Evolutionary conservation across 2,113 vertebrate genomes (phyloP).

Genomic region (Gallinago paraguaiae): DNA sequence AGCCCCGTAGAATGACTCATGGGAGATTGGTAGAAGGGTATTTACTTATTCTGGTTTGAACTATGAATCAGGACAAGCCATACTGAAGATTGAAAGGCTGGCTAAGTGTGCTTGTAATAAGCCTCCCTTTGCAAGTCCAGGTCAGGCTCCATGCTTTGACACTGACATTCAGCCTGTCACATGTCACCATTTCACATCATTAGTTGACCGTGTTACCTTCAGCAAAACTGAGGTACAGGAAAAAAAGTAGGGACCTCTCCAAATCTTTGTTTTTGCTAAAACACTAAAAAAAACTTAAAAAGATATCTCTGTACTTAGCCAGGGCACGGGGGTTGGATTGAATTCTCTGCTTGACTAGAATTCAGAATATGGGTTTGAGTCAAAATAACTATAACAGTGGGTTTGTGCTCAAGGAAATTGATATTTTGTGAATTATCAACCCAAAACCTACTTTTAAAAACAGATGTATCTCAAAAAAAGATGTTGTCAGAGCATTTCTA

Average conservation of each 20-base stretch:
- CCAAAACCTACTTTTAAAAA: background rate
- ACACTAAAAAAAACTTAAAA: background rate
- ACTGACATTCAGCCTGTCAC: slow-evolving; percentile 8
- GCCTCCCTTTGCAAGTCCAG: slow-evolving; percentile 25
- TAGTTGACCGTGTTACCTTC: background rate
- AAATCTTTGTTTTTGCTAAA: background rate
- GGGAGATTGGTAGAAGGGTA: background rate
- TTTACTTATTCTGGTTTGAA: slow-evolving; percentile 59
- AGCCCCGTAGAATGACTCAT: background rate
- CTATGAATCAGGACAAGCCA: background rate
- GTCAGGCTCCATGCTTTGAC: slow-evolving; percentile 42
- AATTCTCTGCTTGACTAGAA: background rate
- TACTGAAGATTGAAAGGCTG: background rate
- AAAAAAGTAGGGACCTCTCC: background rate
- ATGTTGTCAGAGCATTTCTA: background rate
- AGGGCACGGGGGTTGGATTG: background rate
- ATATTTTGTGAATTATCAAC: background rate
- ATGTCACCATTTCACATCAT: background rate
- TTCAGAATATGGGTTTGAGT: background rate
- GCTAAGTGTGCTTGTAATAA: background rate
- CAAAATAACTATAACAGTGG: background rate
- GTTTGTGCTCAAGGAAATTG: background rate
- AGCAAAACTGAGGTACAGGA: background rate
- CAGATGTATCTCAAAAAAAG: background rate
- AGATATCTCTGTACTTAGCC: background rate